Conservation (phyloP, 1,140 invertebrate species). For the Lasioglossum albipes region DNA sequence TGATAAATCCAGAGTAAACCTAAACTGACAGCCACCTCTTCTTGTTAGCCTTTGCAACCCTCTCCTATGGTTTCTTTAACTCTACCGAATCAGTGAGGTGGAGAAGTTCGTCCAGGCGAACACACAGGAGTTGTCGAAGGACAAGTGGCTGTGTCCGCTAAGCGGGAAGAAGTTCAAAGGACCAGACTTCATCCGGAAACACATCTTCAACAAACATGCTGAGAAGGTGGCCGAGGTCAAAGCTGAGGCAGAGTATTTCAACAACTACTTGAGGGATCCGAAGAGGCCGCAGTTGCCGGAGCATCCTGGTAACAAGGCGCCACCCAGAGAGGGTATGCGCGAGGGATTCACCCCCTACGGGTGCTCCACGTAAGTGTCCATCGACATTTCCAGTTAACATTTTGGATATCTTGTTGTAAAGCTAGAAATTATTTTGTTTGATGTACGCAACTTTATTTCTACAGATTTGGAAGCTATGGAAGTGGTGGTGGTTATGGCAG, state of each 20-base stretch:
- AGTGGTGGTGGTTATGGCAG: conserved; percentile 67
- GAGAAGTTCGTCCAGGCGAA: conserved; percentile 97
- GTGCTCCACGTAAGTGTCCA: conserved; percentile 53
- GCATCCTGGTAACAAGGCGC: conserved; percentile 85
- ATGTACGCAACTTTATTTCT: conserved; percentile 2
- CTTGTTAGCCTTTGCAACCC: neutral
- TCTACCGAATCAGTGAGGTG: conserved; percentile 83
- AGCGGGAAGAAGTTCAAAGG: conserved; percentile 99
- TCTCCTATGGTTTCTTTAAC: conserved; percentile 58
- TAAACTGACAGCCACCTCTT: too few relatives aligned
- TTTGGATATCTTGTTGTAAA: too few relatives aligned
- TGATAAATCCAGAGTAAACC: too few relatives aligned
- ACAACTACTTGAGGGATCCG: conserved; percentile 97
- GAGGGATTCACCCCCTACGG: conserved; percentile 78
- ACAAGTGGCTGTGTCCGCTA: conserved; percentile 99
- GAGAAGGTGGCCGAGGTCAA: conserved; percentile 98
- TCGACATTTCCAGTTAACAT: too few relatives aligned
- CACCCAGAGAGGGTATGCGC: conserved; percentile 72
- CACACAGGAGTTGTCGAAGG: conserved; percentile 96
- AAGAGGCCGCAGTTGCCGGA: conserved; percentile 97
- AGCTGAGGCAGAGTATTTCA: conserved; percentile 98
- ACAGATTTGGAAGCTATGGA: conserved; percentile 73
- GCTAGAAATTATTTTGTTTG: too few relatives aligned
- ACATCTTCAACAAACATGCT: conserved; percentile 98
- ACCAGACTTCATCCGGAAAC: conserved; percentile 98